Percentiles rank a stretch among this genome's conserved stretches.
These are phyloP conservation scores for Mimumesa dahlbomi DNA, from an alignment of 2,888 invertebrate genomes.

Conservation along the genomic window DNA sequence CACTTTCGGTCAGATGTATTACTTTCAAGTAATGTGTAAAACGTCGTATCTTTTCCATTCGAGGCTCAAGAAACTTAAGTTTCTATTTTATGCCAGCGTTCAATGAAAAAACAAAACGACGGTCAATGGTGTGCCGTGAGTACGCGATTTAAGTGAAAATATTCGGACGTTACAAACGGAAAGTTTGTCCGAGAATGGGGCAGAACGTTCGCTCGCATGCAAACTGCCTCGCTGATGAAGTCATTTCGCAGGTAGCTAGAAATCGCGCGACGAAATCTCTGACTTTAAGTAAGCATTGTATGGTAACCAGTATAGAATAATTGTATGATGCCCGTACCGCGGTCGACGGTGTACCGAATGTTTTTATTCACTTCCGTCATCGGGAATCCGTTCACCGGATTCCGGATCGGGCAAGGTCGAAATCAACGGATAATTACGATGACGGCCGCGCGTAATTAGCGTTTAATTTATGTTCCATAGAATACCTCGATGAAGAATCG, in stretches of 20 bases:
- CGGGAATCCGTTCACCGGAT: too few relatives aligned
- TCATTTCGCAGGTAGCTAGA: constrained; percentile 54
- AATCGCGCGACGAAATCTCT: constrained; percentile 60
- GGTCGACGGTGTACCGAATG: constrained; percentile 15
- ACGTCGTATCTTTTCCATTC: too few relatives aligned
- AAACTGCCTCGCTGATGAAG: constrained; percentile 55
- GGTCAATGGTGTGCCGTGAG: not conserved
- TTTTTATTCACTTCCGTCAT: constrained; percentile 41
- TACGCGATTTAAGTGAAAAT: constrained; percentile 13
- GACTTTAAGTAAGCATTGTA: constrained; percentile 62
- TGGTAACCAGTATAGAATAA: constrained; percentile 59
- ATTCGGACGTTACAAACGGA: constrained; percentile 2
- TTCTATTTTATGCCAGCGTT: not conserved
- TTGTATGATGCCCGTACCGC: constrained; percentile 37
- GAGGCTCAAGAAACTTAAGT: not conserved
- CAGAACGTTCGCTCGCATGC: constrained; percentile 41
- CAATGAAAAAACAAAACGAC: too few relatives aligned
- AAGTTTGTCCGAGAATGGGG: constrained; percentile 5
- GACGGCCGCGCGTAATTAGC: not conserved
- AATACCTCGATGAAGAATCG: too few relatives aligned
- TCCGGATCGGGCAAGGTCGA: too few relatives aligned
- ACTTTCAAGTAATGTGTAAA: too few relatives aligned
- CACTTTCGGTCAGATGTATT: too few relatives aligned
- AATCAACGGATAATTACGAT: constrained; percentile 1
- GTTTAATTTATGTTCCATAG: not conserved